Conservation (phyloP, 1,140 invertebrate genomes). For the Diorhabda elongata region DNA sequence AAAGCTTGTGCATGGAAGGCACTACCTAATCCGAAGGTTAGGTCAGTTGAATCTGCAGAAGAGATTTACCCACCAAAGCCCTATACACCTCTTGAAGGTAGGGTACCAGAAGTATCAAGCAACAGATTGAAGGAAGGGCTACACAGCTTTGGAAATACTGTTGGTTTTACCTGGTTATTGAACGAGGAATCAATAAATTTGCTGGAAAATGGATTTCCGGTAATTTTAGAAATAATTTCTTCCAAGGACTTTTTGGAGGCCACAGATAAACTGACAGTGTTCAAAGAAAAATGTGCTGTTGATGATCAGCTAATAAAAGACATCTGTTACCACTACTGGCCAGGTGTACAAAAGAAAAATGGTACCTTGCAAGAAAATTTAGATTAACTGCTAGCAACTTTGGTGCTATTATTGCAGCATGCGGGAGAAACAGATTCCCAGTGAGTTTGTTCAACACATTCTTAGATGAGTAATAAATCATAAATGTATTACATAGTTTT, state of each 20-base stretch:
- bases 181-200: conserved; percentile 11
- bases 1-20: too few relatives aligned
- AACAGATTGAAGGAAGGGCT: conserved; percentile 14
- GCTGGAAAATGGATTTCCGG: not conserved
- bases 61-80: conserved; percentile 18
- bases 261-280: too few relatives aligned
- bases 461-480: conserved; percentile 14
- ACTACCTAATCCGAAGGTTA: not conserved
- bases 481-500: too few relatives aligned
- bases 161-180: conserved; percentile 26
- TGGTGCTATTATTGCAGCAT: conserved; percentile 17
- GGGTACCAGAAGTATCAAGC: conserved; percentile 15
- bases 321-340: conserved; percentile 11
- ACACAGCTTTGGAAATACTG: conserved; percentile 18
- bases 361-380: conserved; percentile 26
- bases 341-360: conserved; percentile 22
- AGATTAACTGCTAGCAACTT: conserved; percentile 26
- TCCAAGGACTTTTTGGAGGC: conserved; percentile 8
- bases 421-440: conserved; percentile 20
- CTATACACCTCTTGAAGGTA: conserved; percentile 20
- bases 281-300: too few relatives aligned
- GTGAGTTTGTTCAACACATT: conserved; percentile 17
- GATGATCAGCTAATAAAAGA: not conserved
- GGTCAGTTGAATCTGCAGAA: conserved; percentile 16
- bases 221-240: conserved; percentile 19